Evolutionary conservation across 2,888 invertebrate species (phyloP).

Genomic region (Gastrophysa polygoni): DNA sequence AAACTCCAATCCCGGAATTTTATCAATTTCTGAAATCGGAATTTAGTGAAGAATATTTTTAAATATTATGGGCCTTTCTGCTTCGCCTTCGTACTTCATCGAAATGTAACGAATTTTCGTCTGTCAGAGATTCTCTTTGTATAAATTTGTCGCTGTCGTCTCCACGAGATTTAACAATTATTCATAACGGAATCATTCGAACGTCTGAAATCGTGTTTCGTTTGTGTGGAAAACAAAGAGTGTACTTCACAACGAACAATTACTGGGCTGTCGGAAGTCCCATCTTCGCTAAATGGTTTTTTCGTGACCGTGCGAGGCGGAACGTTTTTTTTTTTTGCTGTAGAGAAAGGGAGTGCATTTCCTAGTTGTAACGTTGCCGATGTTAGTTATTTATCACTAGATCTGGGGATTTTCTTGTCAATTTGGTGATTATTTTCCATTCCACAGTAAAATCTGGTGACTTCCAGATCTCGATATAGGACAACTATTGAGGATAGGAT

Average conservation of each 20-base stretch:
- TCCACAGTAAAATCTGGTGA: too few species aligned
- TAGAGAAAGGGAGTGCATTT: not conserved
- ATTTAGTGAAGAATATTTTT: too few species aligned
- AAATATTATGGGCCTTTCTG: too few species aligned
- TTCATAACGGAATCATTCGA: constrained; percentile 10
- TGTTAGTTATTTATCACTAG: too few species aligned
- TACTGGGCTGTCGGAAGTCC: constrained; percentile 12
- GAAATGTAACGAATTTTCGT: not conserved
- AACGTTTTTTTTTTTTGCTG: not conserved
- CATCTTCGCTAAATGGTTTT: constrained; percentile 12
- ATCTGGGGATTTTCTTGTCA: too few species aligned
- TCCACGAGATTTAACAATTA: constrained; percentile 1
- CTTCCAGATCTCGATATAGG: too few species aligned
- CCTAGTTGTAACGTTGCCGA: too few species aligned
- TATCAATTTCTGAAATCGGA: too few species aligned
- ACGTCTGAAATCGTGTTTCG: constrained; percentile 5
- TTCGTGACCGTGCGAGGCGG: constrained; percentile 7
- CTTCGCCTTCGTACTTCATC: not conserved
- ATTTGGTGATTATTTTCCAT: too few species aligned
- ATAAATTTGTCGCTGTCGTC: constrained; percentile 8
- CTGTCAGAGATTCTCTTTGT: not conserved
- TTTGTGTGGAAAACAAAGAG: constrained; percentile 8
- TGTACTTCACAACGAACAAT: constrained; percentile 7
- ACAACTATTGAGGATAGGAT: too few species aligned
- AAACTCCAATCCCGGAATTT: too few species aligned